phyloP scores from a whole-genome alignment of 2,113 vertebrate species.

The Amphiprion percula region DNA sequence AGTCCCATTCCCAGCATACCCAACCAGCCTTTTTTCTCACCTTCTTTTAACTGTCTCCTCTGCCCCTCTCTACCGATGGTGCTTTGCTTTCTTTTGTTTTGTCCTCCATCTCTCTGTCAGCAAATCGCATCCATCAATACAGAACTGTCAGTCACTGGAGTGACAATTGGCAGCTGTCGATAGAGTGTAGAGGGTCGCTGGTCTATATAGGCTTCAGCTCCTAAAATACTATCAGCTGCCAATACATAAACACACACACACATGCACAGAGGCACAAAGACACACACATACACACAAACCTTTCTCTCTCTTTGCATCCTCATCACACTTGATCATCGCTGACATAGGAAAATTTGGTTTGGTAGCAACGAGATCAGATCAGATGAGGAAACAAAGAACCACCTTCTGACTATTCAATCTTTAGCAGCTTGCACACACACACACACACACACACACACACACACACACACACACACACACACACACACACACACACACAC shows the following conservation, averaged over 20 bases:
- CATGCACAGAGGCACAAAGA: not conserved
- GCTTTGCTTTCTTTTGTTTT: slow-evolving; percentile 75
- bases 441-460: slow-evolving; percentile 15
- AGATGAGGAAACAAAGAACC: slow-evolving; percentile 81
- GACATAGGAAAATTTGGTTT: slow-evolving; percentile 73
- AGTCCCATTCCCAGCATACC: slow-evolving; percentile 13
- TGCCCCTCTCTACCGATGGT: slow-evolving; percentile 24
- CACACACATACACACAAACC: slow-evolving; percentile 6
- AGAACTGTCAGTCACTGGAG: slow-evolving; percentile 75
- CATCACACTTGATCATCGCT: slow-evolving; percentile 80
- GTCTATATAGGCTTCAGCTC: slow-evolving; percentile 63
- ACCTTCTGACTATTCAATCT: slow-evolving; percentile 79
- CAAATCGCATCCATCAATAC: slow-evolving; percentile 79
- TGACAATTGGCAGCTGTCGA: slow-evolving; percentile 83
- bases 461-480: slow-evolving; percentile 37
- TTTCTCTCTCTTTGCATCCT: slow-evolving; percentile 65
- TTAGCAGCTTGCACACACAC: slow-evolving; percentile 1
- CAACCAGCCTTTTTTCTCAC: slow-evolving; percentile 1
- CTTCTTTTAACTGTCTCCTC: slow-evolving; percentile 50
- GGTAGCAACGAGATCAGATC: slow-evolving; percentile 74
- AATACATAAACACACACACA: slow-evolving; percentile 70
- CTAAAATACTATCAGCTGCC: slow-evolving; percentile 78
- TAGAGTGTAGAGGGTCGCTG: slow-evolving; percentile 56
- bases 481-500: slow-evolving; percentile 14
- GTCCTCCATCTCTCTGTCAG: slow-evolving; percentile 73